Evolutionary conservation across 2,888 invertebrate species (phyloP), one percentile per base, ranked within the genome.

Genomic region (Erpobdella octoculata): DNA sequence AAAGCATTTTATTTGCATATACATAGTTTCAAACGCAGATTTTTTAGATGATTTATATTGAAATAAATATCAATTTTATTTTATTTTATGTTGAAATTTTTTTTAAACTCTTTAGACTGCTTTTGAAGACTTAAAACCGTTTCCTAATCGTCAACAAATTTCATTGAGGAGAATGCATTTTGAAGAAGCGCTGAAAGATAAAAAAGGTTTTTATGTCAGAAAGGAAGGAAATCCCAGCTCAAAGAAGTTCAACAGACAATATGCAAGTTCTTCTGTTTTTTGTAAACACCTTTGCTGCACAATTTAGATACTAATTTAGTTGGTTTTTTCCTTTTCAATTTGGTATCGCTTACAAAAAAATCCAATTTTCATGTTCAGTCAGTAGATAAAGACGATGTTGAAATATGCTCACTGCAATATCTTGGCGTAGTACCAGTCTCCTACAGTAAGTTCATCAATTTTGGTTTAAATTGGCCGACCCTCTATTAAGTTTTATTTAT

Each of bases 61-160:
- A n/a, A n/a, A n/a, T n/a, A n/a, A n/a, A n/a, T n/a, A n/a, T n/a
- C n/a, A n/a, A n/a, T n/a, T n/a, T n/a, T n/a, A n/a, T n/a, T n/a
- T n/a, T n/a, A n/a, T n/a, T n/a, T n/a, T n/a, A n/a, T n/a, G n/a
- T n/a, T n/a, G n/a, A n/a, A n/a, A n/a, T n/a, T n/a, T 53, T 12
- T 28, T 15, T 67, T 66, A 67, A 21, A 21, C 25, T 25, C 75
- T 78, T 9, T 77, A 86, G 84, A 79, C 80, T 38, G 85, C 86
- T 1, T 86, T 85, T 78, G 82, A 84, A 70, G 84, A 82, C 31
- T 76, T 86, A 72, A 80, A 80, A 73, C 85, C 85, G 5, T 85
- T 86, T 76, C 84, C 85, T 3, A 78, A 81, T 36, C 78, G 85
- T 41, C 78, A 80, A 65, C 82, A 83, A 74, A 83, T 86, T 62